Evolutionary conservation across 2,888 invertebrate species (phyloP), one percentile per base, ranked within the genome.

Genomic region (Spisula solida): DNA sequence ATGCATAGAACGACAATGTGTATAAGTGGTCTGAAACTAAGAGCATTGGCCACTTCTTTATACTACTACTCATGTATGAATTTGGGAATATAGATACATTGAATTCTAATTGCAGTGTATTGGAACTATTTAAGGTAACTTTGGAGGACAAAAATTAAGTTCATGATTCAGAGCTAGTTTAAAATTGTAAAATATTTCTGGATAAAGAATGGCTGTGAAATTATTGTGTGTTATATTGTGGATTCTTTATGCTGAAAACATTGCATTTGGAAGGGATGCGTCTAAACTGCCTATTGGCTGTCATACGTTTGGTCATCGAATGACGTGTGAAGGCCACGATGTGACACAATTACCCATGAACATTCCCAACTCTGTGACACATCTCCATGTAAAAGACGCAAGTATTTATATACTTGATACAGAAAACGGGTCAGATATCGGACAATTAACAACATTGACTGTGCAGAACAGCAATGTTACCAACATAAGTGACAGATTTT

Each of bases 321-420:
- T 91, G 12, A 86, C 89, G 79, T 94, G 94, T 85, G 86, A 82
- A n/a, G 88, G 90, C 12, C 81, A 87, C 82, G 82, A 91, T 16
- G 87, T 94, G 16, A 86, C 83, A 34, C 79, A 81, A 79, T 82
- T 94, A 55, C 94, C 94, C 0, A 82, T 81, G 6, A 82, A 90
- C 18, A 85, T 93, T 66, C 90, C 91, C 16, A 25, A 51, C 1
- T 66, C 81, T 56, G 86, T 87, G 0, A 79, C 75, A 0, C 48
- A 60, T 55, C 56, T 93, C 14, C 87, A 92, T 81, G 93, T 93
- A 56, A 20, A 89, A 4, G 87, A 93, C 78, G 81, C 88, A 14
- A 78, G 47, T 18, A 79, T 94, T 1, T 34, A 87, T 25, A 55
- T 31, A 25, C 47, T 88, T 31, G 51, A 88, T 6, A 81, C 48